These are phyloP conservation scores for Dasyprocta punctata DNA, from an alignment of 2,113 vertebrate genomes.

Conservation along the genomic window DNA sequence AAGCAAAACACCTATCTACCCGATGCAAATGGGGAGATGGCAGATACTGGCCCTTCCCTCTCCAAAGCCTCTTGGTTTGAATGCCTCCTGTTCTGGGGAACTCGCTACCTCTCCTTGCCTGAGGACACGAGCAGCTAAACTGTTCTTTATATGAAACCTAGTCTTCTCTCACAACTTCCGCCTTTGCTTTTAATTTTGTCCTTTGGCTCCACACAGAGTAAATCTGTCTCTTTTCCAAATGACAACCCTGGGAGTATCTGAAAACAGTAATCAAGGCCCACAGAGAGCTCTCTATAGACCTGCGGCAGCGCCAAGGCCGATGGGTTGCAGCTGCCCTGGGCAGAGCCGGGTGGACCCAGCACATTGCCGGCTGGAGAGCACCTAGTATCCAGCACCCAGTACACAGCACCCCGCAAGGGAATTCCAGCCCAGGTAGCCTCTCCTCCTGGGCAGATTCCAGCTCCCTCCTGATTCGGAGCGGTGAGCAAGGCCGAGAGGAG, in stretches of 20 bases:
- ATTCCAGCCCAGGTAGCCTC: neutral
- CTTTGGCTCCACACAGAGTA: slow-evolving; percentile 55
- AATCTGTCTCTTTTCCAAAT: slow-evolving; percentile 68
- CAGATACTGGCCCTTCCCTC: neutral
- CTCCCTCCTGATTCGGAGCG: neutral
- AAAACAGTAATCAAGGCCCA: slow-evolving; percentile 73
- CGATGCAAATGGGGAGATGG: neutral
- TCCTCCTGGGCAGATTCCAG: too few species aligned
- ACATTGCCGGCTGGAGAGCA: neutral
- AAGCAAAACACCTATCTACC: neutral
- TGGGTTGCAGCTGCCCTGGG: slow-evolving; percentile 21
- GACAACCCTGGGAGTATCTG: slow-evolving; percentile 61
- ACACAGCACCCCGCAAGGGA: neutral
- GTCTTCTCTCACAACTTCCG: slow-evolving; percentile 32
- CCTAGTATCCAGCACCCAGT: neutral
- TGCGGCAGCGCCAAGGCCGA: neutral
- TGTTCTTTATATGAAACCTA: neutral
- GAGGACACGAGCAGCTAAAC: neutral
- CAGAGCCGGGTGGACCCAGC: neutral
- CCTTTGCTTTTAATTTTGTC: slow-evolving; percentile 66
- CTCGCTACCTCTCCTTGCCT: neutral
- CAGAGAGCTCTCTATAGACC: slow-evolving; percentile 49
- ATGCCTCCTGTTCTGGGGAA: neutral
- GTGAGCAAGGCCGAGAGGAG: neutral
- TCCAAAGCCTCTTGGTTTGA: neutral